A percentile compares a stretch with the other conserved stretches of the same genome.
Conservation (phyloP, 2,888 invertebrate species). For the Rhamnusium bicolor region DNA sequence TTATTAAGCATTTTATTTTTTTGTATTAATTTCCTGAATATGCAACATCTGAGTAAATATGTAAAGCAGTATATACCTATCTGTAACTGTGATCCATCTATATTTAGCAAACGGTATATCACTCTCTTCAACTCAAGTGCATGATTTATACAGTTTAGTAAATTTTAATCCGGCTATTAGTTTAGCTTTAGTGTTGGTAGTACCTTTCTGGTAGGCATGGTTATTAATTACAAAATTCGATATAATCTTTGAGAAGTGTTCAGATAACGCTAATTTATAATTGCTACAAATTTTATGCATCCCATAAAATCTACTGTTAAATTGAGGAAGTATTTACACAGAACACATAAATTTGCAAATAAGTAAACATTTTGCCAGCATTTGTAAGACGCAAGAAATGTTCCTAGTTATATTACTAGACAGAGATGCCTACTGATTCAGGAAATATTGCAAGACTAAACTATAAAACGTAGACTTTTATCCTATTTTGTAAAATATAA, state of each 20-base stretch:
- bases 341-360: conserved; percentile 5
- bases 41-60: background rate
- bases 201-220: background rate
- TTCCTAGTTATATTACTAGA: too few species aligned
- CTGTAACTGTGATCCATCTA: background rate
- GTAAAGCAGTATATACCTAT: background rate
- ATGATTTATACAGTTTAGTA: conserved; percentile 6
- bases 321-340: conserved; percentile 7
- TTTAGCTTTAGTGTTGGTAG: background rate
- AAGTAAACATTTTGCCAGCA: conserved; percentile 4
- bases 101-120: background rate
- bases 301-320: background rate
- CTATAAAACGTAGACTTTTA: too few species aligned
- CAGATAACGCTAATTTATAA: background rate
- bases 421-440: too few species aligned
- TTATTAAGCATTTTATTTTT: background rate
- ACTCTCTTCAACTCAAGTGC: background rate
- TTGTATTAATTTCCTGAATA: background rate
- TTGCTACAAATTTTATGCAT: background rate
- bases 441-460: too few species aligned
- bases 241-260: background rate
- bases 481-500: too few species aligned
- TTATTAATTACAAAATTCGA: background rate
- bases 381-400: background rate
- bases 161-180: conserved; percentile 1